phyloP scores from a whole-genome alignment of 1,140 invertebrate species.

The Chironomus tepperi region DNA sequence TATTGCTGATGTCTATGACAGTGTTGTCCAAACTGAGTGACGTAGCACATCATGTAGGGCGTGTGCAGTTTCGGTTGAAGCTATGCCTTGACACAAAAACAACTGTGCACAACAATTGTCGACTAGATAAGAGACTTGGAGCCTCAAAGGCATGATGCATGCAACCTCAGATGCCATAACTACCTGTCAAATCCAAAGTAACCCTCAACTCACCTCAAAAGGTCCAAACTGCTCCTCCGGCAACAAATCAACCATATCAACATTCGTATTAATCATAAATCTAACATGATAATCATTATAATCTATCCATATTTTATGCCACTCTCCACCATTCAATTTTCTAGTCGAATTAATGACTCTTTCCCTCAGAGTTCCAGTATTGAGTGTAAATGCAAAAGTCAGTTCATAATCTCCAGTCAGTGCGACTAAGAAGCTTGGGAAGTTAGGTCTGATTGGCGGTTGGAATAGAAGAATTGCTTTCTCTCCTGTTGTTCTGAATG shows the following conservation, averaged over 20 bases:
- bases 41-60: too few species aligned
- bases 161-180: too few species aligned
- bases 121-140: too few species aligned
- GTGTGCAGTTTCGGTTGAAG: too few species aligned
- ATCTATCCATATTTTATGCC: constrained; percentile 93
- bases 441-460: constrained; percentile 74
- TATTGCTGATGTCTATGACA: too few species aligned
- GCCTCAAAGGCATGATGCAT: too few species aligned
- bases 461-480: constrained; percentile 84
- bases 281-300: constrained; percentile 89
- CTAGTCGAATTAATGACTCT: constrained; percentile 70
- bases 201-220: constrained; percentile 51
- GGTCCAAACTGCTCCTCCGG: constrained; percentile 82
- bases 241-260: constrained; percentile 73
- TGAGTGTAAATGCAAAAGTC: constrained; percentile 83
- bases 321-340: constrained; percentile 80
- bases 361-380: constrained; percentile 67
- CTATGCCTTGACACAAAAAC: too few species aligned
- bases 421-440: constrained; percentile 83
- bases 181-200: not conserved
- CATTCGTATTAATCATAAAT: constrained; percentile 85
- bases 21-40: too few species aligned
- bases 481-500: constrained; percentile 82
- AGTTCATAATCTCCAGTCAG: constrained; percentile 75
- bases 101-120: too few species aligned